Evolutionary conservation across 1,140 invertebrate species (phyloP).

Genomic region (Drosophila sucinea): DNA sequence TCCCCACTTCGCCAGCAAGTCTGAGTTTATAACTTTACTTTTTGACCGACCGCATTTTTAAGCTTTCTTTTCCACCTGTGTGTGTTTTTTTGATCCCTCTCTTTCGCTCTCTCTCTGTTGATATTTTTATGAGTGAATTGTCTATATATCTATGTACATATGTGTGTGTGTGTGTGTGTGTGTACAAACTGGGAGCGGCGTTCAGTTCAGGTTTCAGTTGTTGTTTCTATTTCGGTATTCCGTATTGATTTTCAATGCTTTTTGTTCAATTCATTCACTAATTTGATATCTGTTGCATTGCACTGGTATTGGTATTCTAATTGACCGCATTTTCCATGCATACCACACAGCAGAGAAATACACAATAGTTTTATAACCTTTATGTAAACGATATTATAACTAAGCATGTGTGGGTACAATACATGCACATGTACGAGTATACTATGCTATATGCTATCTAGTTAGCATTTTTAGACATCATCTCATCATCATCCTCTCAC

Average conservation of each 20-base stretch:
- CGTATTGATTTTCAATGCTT: constrained; percentile 78
- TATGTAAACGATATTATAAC: constrained; percentile 24
- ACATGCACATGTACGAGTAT: background rate
- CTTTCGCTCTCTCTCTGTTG: constrained; percentile 55
- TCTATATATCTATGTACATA: constrained; percentile 33
- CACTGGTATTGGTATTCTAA: constrained; percentile 54
- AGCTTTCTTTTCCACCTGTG: constrained; percentile 81
- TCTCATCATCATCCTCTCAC: constrained; percentile 46
- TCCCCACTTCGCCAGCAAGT: constrained; percentile 50
- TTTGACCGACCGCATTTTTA: constrained; percentile 80
- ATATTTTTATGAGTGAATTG: constrained; percentile 68
- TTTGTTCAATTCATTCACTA: constrained; percentile 78
- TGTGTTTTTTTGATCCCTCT: constrained; percentile 42
- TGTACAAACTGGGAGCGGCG: constrained; percentile 72
- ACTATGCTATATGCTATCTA: constrained; percentile 25
- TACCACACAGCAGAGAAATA: constrained; percentile 18
- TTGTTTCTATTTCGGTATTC: constrained; percentile 40
- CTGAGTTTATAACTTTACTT: constrained; percentile 64
- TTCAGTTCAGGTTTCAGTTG: constrained; percentile 38
- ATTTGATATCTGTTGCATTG: constrained; percentile 51
- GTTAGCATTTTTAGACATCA: constrained; percentile 56
- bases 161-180: constrained; percentile 40
- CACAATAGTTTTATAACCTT: constrained; percentile 44
- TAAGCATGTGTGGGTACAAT: constrained; percentile 1
- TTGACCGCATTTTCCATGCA: constrained; percentile 58